Evolutionary conservation across 2,888 invertebrate genomes (phyloP), one percentile per base, ranked within the genome.

Genomic region (Sinodicranocentrus sp.): DNA sequence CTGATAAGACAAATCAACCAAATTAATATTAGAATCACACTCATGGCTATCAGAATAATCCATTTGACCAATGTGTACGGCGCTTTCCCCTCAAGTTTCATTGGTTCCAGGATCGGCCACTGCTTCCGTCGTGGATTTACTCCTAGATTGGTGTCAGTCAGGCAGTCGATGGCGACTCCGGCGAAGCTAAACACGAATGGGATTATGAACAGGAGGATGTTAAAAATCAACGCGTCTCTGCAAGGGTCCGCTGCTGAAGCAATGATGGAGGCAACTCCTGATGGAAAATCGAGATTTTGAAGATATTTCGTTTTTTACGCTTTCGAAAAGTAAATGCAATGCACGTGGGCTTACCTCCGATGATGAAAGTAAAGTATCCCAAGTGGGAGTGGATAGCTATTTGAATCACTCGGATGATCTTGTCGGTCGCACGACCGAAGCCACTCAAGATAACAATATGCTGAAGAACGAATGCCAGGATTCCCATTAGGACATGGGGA

Each of bases 301-400:
- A n/a, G n/a, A n/a, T n/a, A n/a, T n/a, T n/a, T n/a, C n/a, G n/a
- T n/a, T n/a, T n/a, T n/a, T n/a, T n/a, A n/a, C n/a, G n/a, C n/a
- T n/a, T n/a, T n/a, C n/a, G n/a, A n/a, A n/a, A n/a, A n/a, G n/a
- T n/a, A n/a, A n/a, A n/a, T n/a, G n/a, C n/a, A n/a, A n/a, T n/a
- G n/a, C n/a, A n/a, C n/a, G n/a, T 65, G 1, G 19, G 13, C n/a
- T n/a, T 67, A 76, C 78, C 78, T 57, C 57, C 78, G 0, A 70
- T 3, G 1, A 78, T 0, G 23, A 33, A 70, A 43, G 59, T 68
- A 5, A 33, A 8, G 21, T 78, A 70, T 19, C 78, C 78, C 1
- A 68, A 13, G 17, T 59, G 68, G n/a, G 78, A 70, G n/a, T 78
- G 78, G 13, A 78, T 5, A n/a, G 23, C 23, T 0, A 70, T 44